Evolutionary conservation across 2,888 invertebrate genomes (phyloP).

Genomic region (Chloromyia formosa): DNA sequence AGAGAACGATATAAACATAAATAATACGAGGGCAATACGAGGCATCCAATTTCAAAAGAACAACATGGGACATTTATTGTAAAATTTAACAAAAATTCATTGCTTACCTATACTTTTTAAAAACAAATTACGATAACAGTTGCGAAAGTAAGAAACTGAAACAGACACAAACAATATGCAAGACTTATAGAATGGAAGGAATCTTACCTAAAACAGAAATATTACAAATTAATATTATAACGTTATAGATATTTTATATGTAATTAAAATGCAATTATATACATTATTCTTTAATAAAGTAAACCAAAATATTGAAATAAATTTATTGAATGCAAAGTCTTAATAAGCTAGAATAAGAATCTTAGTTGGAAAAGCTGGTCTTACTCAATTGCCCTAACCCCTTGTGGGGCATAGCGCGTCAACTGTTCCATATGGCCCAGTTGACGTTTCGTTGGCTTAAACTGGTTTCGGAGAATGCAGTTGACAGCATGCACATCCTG

Average conservation of each 20-base stretch:
- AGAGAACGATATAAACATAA: constrained; percentile 13
- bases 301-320: too few relatives aligned
- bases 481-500: too few relatives aligned
- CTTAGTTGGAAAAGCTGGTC: too few relatives aligned
- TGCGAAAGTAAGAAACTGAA: constrained; percentile 8
- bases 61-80: constrained; percentile 19
- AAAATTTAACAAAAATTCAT: constrained; percentile 20
- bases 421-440: too few relatives aligned
- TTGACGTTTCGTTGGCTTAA: too few relatives aligned
- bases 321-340: too few relatives aligned
- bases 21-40: neutral
- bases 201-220: constrained; percentile 33
- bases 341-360: too few relatives aligned
- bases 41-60: constrained; percentile 17
- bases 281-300: too few relatives aligned
- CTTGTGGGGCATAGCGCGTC: too few relatives aligned
- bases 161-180: neutral
- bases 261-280: constrained; percentile 6
- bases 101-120: constrained; percentile 29
- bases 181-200: constrained; percentile 21
- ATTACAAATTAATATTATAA: constrained; percentile 29
- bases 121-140: constrained; percentile 1
- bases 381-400: too few relatives aligned
- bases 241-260: constrained; percentile 41
- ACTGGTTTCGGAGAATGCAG: too few relatives aligned